A percentile compares a stretch with the other conserved stretches of the same genome.
These are phyloP conservation scores for Patiria pectinifera DNA, from an alignment of 53 echinoderm and acorn worm genomes.

Conservation along the genomic window DNA sequence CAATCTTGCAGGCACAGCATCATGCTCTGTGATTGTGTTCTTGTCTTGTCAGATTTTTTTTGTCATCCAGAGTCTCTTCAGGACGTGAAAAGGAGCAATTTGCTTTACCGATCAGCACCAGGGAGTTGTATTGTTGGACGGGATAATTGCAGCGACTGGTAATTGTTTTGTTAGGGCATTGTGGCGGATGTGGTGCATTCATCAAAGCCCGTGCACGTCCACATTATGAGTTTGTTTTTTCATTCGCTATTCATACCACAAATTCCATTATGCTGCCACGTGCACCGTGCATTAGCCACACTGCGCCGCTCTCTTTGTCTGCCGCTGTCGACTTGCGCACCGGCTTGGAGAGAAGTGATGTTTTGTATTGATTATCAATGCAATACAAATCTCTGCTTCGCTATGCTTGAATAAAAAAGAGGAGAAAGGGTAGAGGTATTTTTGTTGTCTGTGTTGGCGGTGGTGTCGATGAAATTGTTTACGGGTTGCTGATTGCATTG, in stretches of 20 bases:
- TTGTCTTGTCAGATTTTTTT: too few relatives aligned
- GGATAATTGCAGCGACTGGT: neutral
- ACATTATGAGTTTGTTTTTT: neutral
- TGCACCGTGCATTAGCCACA: conserved; percentile 9
- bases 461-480: conserved; percentile 1
- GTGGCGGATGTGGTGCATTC: neutral
- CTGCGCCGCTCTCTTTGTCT: neutral
- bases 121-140: too few relatives aligned
- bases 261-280: conserved; percentile 15
- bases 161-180: neutral
- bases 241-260: neutral
- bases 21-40: too few relatives aligned
- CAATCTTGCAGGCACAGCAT: too few relatives aligned
- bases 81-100: too few relatives aligned
- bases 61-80: too few relatives aligned
- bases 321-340: neutral
- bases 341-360: neutral
- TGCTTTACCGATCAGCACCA: too few relatives aligned
- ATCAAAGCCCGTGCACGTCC: neutral
- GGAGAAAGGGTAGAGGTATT: neutral
- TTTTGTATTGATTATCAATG: conserved; percentile 32
- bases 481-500: neutral
- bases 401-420: neutral
- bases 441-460: neutral
- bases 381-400: conserved; percentile 1